Conservation (phyloP, 2,113 vertebrate species). For the Oncorhynchus mykiss region DNA sequence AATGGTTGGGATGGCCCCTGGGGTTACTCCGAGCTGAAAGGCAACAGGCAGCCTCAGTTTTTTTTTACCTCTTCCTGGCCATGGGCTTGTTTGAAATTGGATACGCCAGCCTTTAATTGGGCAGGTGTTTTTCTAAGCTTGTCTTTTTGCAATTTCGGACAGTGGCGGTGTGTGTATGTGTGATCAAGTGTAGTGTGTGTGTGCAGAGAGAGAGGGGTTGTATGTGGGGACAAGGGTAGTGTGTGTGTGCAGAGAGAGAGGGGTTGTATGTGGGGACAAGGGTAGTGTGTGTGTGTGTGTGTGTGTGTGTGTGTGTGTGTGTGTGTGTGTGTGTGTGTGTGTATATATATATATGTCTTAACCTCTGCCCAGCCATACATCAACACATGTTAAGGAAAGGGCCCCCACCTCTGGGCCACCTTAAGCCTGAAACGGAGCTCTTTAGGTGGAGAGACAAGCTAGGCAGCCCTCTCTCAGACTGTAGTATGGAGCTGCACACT, state of each 20-base stretch:
- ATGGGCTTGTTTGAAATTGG: constrained; percentile 62
- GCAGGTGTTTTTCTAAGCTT: constrained; percentile 70
- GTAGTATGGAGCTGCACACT: not conserved
- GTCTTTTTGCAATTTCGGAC: constrained; percentile 53
- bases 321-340: too few species aligned
- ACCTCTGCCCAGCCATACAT: constrained; percentile 52
- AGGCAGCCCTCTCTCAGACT: not conserved
- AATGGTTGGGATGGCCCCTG: constrained; percentile 19
- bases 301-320: not conserved
- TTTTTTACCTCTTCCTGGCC: not conserved
- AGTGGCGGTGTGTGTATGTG: constrained; percentile 10
- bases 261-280: not conserved
- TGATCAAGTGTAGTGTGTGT: not conserved
- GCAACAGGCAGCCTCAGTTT: constrained; percentile 43
- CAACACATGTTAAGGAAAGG: constrained; percentile 67
- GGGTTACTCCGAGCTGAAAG: constrained; percentile 23
- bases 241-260: too few species aligned
- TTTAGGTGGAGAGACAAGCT: not conserved
- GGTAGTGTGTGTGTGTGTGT: constrained; percentile 1
- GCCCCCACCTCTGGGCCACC: constrained; percentile 48
- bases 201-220: too few species aligned
- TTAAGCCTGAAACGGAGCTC: constrained; percentile 32
- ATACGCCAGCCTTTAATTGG: constrained; percentile 67
- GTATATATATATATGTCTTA: too few species aligned
- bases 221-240: too few species aligned